Base-by-base conservation (phyloP, 2,113 vertebrate species). In the Rallus limicola region DNA sequence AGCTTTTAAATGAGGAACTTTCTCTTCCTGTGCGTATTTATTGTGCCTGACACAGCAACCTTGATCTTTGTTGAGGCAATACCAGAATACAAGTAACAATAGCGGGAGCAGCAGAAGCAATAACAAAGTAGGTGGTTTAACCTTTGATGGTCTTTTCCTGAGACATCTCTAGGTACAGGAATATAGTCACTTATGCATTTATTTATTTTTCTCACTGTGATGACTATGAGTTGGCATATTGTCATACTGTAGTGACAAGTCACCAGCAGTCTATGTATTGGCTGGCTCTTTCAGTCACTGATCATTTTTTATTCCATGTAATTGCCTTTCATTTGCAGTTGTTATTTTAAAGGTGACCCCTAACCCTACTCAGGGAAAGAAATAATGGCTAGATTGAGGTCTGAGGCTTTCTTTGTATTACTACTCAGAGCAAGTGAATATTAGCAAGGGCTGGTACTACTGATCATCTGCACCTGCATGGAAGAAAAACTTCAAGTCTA, bases 51-150 rank as follows among this genome's bases (percentile, higher is more conserved):
- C 42, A 17, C 71, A 94, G 79, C 2, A 0, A 62, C 36, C 88
- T 90, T 19, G 4, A 17, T 97, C 71, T 74, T 88, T 63, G 68
- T 86, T 77, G 76, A 95, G 56, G 88, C 81, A 75, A 94, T 93
- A 96, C 60, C 88, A 93, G 92, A 96, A 92, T 86, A 97, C 93
- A 97, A 97, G 75, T 86, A 96, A 96, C 90, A 96, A 94, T 96
- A 96, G 93, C 64, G 68, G 95, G 90, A 84, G 90, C 82, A 93
- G 95, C 92, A 96, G 88, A 94, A 95, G 79, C 90, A 96, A 88
- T 90, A 96, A 94, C 93, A 78, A 93, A 90, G 88, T 93, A 96
- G 90, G 94, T 94, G 89, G 85, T 75, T 90, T 90, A 90, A 96
- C 85, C 80, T 94, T 79, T 76, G 62, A 69, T 86, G 59, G 24